Conservation (phyloP, 2,888 invertebrate genomes). For the Barypeithes pellucidus region DNA sequence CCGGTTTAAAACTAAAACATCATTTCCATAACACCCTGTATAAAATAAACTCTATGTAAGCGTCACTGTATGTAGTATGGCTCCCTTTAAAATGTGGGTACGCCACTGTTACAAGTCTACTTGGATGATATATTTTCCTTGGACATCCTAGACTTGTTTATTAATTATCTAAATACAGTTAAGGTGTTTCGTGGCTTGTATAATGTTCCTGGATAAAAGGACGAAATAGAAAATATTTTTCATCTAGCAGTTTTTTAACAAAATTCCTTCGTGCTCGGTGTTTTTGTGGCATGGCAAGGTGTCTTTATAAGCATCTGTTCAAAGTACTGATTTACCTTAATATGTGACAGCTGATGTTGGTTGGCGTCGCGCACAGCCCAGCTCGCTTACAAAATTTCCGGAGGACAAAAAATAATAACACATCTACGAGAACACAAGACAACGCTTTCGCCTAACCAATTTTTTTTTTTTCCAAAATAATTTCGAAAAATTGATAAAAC, state of each 20-base stretch:
- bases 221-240: too few species aligned
- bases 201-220: too few species aligned
- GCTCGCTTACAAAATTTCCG: constrained; percentile 15
- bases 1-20: too few species aligned
- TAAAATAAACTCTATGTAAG: too few species aligned
- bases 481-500: too few species aligned
- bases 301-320: constrained; percentile 11
- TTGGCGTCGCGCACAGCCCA: neutral
- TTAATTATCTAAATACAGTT: constrained; percentile 31
- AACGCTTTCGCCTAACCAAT: neutral
- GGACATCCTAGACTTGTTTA: constrained; percentile 43
- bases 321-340: constrained; percentile 6
- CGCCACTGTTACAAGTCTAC: constrained; percentile 7
- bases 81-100: too few species aligned
- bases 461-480: too few species aligned
- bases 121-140: constrained; percentile 46
- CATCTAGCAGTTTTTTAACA: too few species aligned
- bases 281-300: constrained; percentile 1
- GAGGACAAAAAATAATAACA: too few species aligned
- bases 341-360: constrained; percentile 7
- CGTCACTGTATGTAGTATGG: too few species aligned
- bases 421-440: too few species aligned
- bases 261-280: neutral
- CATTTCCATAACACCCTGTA: too few species aligned
- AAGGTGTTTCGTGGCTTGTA: constrained; percentile 30